Evolutionary conservation across 2,113 vertebrate genomes (phyloP), one percentile per base, ranked within the genome.

Genomic region (Halichoeres trimaculatus): DNA sequence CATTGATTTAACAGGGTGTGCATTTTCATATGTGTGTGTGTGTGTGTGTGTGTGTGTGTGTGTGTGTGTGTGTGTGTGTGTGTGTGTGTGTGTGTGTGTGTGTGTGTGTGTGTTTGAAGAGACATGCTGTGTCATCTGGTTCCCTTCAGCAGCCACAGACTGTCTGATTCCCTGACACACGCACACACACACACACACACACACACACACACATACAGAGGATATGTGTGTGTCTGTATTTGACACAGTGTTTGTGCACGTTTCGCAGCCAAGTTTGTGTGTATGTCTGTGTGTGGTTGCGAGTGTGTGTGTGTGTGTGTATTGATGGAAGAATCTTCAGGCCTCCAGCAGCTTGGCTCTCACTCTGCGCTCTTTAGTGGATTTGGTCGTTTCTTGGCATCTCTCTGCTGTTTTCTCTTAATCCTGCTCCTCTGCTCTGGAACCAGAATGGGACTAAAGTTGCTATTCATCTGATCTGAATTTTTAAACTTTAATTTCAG

Each of bases 81-180:
- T 22, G 19, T 40, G 38, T 10, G 38, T 10, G 38, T 40, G 38
- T 40, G 38, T 40, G 38, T 40, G 38, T 40, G 38, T 40, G 38
- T 51, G 20, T 51, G 20, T 51, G 10, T 51, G 24, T 62, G 51
- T 53, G 64, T 64, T 40, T 19, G 19, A 36, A n/a, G 16, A 23
- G 30, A 6, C 9, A 10, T 5, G 38, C 26, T 62, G 17, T 10
- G 4, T 30, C 56, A 43, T 26, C 24, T 54, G 50, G 45, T 62
- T 58, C 26, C 48, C 57, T 54, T 54, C 58, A 62, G 38, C 19
- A 45, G 57, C 47, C 48, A 35, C 69, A 61, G 48, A 51, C 20
- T 11, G 14, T 22, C 47, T 2, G 23, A 36, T 23, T 11, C 45
- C 41, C 41, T 13, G 17, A 56, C 52, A 17, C 24, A 17, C 38